Evolutionary conservation across 2,888 invertebrate genomes (phyloP), one percentile per base, ranked within the genome.

Genomic region (Pseudeuparius sepicola): DNA sequence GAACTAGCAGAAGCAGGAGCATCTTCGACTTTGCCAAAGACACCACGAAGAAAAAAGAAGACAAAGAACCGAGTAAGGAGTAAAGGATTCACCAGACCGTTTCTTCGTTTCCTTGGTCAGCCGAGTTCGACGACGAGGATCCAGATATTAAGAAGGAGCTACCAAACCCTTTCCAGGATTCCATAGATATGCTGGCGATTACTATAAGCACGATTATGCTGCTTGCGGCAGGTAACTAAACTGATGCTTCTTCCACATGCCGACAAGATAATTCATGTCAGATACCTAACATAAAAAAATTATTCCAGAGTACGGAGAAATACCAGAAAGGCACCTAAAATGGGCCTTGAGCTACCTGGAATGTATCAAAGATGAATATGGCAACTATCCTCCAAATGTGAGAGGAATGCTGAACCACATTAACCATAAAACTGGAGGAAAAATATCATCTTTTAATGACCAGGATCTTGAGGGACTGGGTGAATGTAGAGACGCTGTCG

Each of bases 191-290:
- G 47, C 29, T 49, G 7, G 43, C 44, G 5, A 42, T 48, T 23
- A 33, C 41, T 4, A 37, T 50, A 6, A 48, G 46, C 13, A 43
- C 43, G 10, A 33, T 49, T 13, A 48, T 50, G 41, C 36, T 49
- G 17, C 26, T 50, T 20, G 45, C 49, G 1, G 33, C 35, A 17
- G 39, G 39, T 6, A 29, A 39, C 5, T n/a, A n/a, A n/a, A n/a
- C n/a, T n/a, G n/a, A n/a, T n/a, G n/a, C n/a, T n/a, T n/a, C n/a
- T n/a, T n/a, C n/a, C n/a, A n/a, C n/a, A n/a, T n/a, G n/a, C n/a
- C n/a, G n/a, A n/a, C n/a, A n/a, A n/a, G n/a, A n/a, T n/a, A n/a
- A n/a, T n/a, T n/a, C n/a, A n/a, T n/a, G n/a, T n/a, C n/a, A n/a
- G n/a, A n/a, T n/a, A n/a, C n/a, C n/a, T n/a, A n/a, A n/a, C n/a